Base-by-base conservation (phyloP, 2,888 invertebrate genomes). In the Microctonus aethiopoides region DNA sequence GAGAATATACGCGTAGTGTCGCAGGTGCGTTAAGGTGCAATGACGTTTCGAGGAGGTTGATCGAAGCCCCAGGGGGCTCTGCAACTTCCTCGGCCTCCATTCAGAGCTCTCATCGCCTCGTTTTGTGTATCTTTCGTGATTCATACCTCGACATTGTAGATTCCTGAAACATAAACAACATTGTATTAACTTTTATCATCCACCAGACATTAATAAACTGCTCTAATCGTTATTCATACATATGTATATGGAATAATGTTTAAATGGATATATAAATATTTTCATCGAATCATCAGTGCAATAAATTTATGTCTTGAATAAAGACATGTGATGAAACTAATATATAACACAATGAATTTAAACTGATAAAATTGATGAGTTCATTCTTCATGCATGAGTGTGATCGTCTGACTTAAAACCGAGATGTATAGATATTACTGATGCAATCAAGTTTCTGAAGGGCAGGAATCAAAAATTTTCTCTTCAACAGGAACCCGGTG, bases 61-160 rank as follows among this genome's bases (percentile, higher is more conserved):
- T 79, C 78, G 76, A 74, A 82, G 83, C 84, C 85, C 85, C 84
- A 78, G 83, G 85, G 84, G 85, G 85, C 85, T 84, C 85, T 79
- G 84, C 81, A 77, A 80, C 79, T 83, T 84, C 85, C 80, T 85
- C 85, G 81, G 84, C 79, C 84, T 85, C 85, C 85, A 85, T 85
- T 82, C 82, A 82, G 81, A 73, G 77, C 78, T 81, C 80, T 84
- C 84, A 85, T 85, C 80, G 83, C 80, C 81, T 82, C 79, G 80
- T 76, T 75, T 71, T 73, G 72, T 73, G 70, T 72, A 74, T 78
- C 75, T 77, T 72, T 69, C 74, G 74, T 72, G 74, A 76, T 76
- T 77, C 74, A 74, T 77, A 70, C 70, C 76, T 74, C 77, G 73
- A 79, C 81, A 82, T 83, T 76, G 75, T 80, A 76, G 46, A 22